Conservation (phyloP, 2,888 invertebrate species). For the Lycia hirtaria region DNA sequence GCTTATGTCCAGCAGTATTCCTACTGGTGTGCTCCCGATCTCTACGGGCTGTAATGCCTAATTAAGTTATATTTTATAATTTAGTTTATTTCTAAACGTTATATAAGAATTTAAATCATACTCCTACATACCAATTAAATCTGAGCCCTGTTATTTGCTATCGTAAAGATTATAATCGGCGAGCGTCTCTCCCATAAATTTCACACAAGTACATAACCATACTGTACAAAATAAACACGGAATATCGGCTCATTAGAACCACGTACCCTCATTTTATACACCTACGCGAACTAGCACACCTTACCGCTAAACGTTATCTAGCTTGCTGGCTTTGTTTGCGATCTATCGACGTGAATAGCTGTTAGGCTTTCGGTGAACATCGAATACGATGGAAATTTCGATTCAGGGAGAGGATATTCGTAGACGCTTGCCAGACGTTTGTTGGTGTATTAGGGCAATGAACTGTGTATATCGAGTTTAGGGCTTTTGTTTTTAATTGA, state of each 20-base stretch:
- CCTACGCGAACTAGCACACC: slow-evolving; percentile 36
- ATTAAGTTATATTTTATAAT: no score
- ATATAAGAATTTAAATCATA: slow-evolving; percentile 2
- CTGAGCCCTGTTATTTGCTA: slow-evolving; percentile 20
- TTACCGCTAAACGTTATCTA: slow-evolving; percentile 37
- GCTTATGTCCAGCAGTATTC: no score
- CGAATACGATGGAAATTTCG: slow-evolving; percentile 42
- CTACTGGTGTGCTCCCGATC: no score
- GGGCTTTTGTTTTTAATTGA: slow-evolving; percentile 51
- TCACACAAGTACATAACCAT: slow-evolving; percentile 31
- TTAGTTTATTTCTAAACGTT: no score
- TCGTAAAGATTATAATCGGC: slow-evolving; percentile 26
- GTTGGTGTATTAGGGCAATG: slow-evolving; percentile 54
- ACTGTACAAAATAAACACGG: slow-evolving; percentile 59
- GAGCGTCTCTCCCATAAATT: slow-evolving; percentile 36
- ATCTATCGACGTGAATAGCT: slow-evolving; percentile 37
- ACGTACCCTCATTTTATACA: slow-evolving; percentile 42
- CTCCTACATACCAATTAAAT: slow-evolving; percentile 29
- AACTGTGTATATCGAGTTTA: slow-evolving; percentile 65
- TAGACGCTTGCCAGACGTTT: slow-evolving; percentile 71
- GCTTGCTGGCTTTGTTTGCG: slow-evolving; percentile 54
- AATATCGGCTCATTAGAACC: slow-evolving; percentile 54
- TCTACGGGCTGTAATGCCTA: no score
- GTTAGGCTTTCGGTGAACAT: slow-evolving; percentile 56
- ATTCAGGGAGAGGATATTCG: slow-evolving; percentile 50